These are phyloP conservation scores for Amblyornis subalaris DNA, from an alignment of 2,113 vertebrate species.

Conservation along the genomic window DNA sequence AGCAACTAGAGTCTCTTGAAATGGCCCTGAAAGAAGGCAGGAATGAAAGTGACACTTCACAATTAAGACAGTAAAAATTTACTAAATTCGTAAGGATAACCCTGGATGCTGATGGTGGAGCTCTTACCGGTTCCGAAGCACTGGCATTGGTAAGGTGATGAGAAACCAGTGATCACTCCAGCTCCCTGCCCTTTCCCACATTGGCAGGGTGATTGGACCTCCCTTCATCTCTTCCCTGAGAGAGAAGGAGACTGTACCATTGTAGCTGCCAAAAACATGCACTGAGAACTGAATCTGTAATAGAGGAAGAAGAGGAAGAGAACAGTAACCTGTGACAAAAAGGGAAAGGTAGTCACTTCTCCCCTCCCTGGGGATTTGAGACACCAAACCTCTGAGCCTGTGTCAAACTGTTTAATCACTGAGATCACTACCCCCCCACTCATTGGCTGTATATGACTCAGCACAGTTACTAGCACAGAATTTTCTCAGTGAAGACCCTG, in stretches of 20 bases:
- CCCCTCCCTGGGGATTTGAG: not conserved
- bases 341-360: not conserved
- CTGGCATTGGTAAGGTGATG: constrained; percentile 75
- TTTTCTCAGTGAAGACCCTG: not conserved
- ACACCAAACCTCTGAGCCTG: not conserved
- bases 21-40: not conserved
- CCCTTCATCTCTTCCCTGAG: constrained; percentile 68
- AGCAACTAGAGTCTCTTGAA: not conserved
- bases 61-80: not conserved
- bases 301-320: not conserved
- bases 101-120: not conserved
- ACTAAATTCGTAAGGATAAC: not conserved
- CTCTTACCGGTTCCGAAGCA: constrained; percentile 73
- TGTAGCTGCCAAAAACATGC: constrained; percentile 79
- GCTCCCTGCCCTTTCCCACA: constrained; percentile 77
- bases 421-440: not conserved
- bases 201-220: not conserved
- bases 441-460: not conserved
- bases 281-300: constrained; percentile 81
- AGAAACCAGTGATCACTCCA: constrained; percentile 79
- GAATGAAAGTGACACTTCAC: not conserved
- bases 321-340: not conserved
- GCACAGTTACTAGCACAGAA: not conserved
- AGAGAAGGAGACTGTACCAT: constrained; percentile 79
- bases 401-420: not conserved